Evolutionary conservation across 2,797 vertebrate genomes (phyloP).

Genomic region (Dryobates pubescens): DNA sequence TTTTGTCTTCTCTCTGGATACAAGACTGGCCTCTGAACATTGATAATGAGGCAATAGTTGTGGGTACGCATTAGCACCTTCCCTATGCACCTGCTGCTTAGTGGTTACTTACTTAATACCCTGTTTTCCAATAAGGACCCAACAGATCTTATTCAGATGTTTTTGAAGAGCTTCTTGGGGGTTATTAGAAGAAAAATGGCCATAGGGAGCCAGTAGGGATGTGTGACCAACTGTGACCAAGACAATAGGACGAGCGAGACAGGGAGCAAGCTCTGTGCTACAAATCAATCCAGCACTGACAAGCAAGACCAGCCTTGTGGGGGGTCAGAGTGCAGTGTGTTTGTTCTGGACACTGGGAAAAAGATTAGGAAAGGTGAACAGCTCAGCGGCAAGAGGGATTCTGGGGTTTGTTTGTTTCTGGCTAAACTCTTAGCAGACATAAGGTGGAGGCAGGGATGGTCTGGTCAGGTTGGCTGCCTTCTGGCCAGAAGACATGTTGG

Average conservation of each 20-base stretch:
- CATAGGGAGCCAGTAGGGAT: not conserved
- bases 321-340: not conserved
- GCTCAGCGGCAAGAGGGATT: rapidly evolving
- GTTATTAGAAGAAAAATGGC: not conserved
- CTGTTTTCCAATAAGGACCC: not conserved
- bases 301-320: not conserved
- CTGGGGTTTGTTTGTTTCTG: not conserved
- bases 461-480: not conserved
- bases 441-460: not conserved
- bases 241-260: constrained; percentile 33
- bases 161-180: not conserved
- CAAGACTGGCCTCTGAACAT: not conserved
- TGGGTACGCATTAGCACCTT: not conserved
- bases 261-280: not conserved
- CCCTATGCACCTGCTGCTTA: not conserved
- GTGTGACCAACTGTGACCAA: constrained; percentile 54
- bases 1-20: constrained; percentile 22
- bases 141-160: not conserved
- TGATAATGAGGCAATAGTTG: not conserved
- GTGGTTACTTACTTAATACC: not conserved
- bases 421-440: not conserved
- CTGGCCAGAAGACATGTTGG: not conserved
- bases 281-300: not conserved
- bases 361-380: not conserved
- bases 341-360: not conserved